These are phyloP conservation scores for Numenius arquata DNA, from an alignment of 2,113 vertebrate genomes.

Conservation along the genomic window DNA sequence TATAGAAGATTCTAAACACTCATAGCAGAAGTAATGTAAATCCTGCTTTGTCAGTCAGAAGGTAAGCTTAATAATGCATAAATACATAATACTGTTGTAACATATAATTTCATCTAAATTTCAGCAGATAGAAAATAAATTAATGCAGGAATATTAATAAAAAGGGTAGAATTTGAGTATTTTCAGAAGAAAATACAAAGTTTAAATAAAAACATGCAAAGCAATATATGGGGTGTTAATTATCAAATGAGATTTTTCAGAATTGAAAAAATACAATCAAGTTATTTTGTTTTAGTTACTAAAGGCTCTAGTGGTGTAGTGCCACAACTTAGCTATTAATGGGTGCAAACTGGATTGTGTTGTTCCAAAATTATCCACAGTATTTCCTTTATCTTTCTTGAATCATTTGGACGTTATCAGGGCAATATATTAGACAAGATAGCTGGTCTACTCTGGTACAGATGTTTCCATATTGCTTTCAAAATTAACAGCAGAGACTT, in stretches of 20 bases:
- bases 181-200: background rate
- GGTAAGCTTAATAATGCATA: background rate
- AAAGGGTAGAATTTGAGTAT: background rate
- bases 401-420: background rate
- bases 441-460: background rate
- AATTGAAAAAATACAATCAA: background rate
- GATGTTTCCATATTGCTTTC: background rate
- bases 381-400: background rate
- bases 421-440: background rate
- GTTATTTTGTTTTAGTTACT: background rate
- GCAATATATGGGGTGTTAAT: background rate
- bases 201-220: background rate
- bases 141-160: background rate
- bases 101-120: background rate
- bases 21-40: background rate
- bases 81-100: background rate
- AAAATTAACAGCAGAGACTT: background rate
- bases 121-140: background rate
- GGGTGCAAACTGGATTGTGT: background rate
- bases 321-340: background rate
- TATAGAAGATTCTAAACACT: background rate
- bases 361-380: background rate
- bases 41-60: background rate
- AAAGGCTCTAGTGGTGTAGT: background rate
- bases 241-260: background rate